Evolutionary conservation across 2,113 vertebrate species (phyloP).

Genomic region (Pitta sordida): DNA sequence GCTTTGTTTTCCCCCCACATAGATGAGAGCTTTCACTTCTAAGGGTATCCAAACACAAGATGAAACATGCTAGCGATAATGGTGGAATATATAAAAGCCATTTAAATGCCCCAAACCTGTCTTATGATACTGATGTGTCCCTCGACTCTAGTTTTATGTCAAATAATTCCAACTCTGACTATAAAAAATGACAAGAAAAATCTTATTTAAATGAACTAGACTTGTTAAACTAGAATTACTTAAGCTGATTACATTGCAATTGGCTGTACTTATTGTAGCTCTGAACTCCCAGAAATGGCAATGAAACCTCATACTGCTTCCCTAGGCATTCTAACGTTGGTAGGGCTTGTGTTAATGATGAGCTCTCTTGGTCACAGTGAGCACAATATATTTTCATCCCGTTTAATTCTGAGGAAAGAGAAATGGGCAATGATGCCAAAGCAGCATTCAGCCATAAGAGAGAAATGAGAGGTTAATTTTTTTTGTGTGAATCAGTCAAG

Average conservation of each 20-base stretch:
- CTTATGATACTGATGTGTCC: not conserved
- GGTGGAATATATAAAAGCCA: not conserved
- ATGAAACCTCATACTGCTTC: not conserved
- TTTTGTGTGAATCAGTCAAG: not conserved
- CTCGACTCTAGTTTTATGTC: not conserved
- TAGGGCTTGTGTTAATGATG: not conserved
- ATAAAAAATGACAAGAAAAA: not conserved
- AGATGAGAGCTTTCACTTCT: not conserved
- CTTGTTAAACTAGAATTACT: slow-evolving; percentile 4
- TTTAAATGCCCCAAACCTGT: not conserved
- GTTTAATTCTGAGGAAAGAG: not conserved
- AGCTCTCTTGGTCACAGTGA: not conserved
- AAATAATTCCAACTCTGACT: not conserved
- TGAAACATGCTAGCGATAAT: not conserved
- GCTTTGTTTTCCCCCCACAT: not conserved
- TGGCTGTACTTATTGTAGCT: not conserved
- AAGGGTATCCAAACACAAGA: not conserved
- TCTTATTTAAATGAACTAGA: not conserved
- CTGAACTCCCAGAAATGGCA: not conserved
- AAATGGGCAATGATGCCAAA: not conserved
- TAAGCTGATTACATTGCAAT: not conserved
- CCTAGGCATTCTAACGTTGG: not conserved
- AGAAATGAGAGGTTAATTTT: not conserved
- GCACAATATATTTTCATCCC: not conserved
- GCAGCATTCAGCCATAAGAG: not conserved